Base-by-base conservation (phyloP, 1,140 invertebrate genomes). In the Cydia pomonella region DNA sequence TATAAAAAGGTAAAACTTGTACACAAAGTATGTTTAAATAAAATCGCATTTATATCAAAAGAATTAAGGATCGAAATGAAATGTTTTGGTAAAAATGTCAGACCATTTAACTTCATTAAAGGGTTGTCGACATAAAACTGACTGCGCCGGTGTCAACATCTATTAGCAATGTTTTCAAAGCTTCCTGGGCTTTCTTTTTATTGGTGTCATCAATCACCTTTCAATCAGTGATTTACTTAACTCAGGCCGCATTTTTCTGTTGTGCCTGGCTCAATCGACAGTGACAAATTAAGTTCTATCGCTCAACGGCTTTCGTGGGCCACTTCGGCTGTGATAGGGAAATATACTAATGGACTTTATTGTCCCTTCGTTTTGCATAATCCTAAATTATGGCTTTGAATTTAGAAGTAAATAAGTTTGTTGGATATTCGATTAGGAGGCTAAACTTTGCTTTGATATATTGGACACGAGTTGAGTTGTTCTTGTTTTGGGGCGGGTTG, bases 161-260 rank as follows among this genome's bases (percentile, higher is more conserved):
- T 33, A 50, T 72, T 69, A 69, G 13, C 41, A 50, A 71, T 29
- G 64, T 69, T 72, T 41, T 41, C 53, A 27, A 29, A 50, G 44
- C 47, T 75, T 73, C 71, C 75, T 66, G 47, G 47, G 66, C 38
- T 62, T 73, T 71, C 50, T 75, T 74, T 73, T 75, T 77, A 72
- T 77, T 76, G 41, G 29, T 25, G 73, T 73, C 66, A 76, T 80
- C 75, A 75, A 78, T 82, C 75, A 75, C 75, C 50, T 78, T 79
- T 79, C 80, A 79, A 82, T 82, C 73, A 73, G 59, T 72, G 73
- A 75, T 78, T 80, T 77, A 73, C 73, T 76, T 79, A 74, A 75
- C 72, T 73, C 63, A 29, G 53, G 47, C 59, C 29, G 72, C 76
- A 76, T 82, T 78, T 76, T 76, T 63, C 72, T 71, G 50, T 77